phyloP scores from a whole-genome alignment of 2,888 invertebrate species.

The Oligia strigilis region DNA sequence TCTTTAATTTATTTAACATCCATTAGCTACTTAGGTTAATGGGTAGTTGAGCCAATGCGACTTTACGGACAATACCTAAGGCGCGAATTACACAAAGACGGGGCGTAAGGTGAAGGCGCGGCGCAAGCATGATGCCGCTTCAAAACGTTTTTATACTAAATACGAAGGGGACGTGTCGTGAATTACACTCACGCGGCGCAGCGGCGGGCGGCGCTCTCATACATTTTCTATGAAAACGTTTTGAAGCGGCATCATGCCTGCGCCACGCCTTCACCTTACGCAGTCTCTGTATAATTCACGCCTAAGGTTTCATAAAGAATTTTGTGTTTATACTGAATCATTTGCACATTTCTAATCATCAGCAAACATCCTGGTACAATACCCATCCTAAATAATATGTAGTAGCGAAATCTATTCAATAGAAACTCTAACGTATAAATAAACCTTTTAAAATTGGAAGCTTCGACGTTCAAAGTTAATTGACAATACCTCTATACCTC shows the following conservation, averaged over 20 bases:
- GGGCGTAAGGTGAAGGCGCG: no score
- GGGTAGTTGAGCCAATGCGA: background rate
- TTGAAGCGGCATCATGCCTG: no score
- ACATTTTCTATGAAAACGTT: no score
- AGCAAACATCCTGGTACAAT: background rate
- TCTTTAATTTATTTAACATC: background rate
- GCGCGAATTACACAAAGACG: no score
- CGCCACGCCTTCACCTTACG: no score
- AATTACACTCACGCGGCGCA: no score
- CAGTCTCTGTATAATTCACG: no score
- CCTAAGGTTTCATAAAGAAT: background rate
- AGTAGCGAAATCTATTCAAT: constrained; percentile 12
- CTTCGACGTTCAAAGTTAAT: constrained; percentile 47
- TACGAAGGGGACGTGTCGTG: no score
- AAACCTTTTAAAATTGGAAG: constrained; percentile 32
- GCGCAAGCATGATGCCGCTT: no score
- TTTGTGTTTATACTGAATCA: background rate
- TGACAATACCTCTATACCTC: constrained; percentile 47
- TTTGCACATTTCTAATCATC: background rate
- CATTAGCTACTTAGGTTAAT: background rate
- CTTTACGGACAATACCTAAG: background rate
- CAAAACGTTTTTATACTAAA: no score
- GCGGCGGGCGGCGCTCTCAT: no score
- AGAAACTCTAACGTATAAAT: constrained; percentile 7
- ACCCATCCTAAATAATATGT: background rate